phyloP scores from a whole-genome alignment of 2,113 vertebrate species.

The Glaucidium brasilianum region DNA sequence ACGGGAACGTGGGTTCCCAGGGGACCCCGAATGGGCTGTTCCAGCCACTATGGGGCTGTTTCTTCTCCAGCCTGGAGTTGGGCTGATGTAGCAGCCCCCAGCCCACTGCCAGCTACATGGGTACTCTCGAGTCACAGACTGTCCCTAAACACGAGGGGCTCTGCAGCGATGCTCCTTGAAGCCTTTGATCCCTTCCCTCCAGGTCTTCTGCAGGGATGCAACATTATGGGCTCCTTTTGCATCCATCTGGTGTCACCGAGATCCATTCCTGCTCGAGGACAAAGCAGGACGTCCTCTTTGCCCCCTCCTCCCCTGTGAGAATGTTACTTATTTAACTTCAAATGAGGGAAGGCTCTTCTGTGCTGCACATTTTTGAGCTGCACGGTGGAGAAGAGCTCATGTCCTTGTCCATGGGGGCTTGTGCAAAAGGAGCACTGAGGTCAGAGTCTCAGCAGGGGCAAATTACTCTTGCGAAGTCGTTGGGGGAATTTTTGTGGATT shows the following conservation, averaged over 20 bases:
- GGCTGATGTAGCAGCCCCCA: background rate
- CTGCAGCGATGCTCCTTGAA: background rate
- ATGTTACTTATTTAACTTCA: background rate
- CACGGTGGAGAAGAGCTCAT: background rate
- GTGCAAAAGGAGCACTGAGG: background rate
- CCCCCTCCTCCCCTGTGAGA: background rate
- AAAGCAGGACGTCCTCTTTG: background rate
- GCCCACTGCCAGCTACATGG: background rate
- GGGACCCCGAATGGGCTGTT: background rate
- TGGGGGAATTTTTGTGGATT: background rate
- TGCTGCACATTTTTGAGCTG: background rate
- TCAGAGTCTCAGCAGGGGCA: background rate
- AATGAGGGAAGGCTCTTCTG: background rate
- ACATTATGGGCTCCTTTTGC: background rate
- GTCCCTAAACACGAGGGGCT: background rate
- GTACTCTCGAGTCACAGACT: rapidly evolving
- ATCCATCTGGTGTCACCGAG: background rate
- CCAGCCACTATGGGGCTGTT: background rate
- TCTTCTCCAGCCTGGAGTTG: background rate
- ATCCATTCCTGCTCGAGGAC: background rate
- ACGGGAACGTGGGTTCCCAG: background rate
- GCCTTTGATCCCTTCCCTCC: background rate
- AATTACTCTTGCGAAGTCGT: background rate
- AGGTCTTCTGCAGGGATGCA: background rate
- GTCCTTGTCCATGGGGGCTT: background rate